A percentile compares a stretch with the other conserved stretches of the same genome.
Evolutionary conservation across 2,888 invertebrate genomes (phyloP).

Genomic region (Actias luna): DNA sequence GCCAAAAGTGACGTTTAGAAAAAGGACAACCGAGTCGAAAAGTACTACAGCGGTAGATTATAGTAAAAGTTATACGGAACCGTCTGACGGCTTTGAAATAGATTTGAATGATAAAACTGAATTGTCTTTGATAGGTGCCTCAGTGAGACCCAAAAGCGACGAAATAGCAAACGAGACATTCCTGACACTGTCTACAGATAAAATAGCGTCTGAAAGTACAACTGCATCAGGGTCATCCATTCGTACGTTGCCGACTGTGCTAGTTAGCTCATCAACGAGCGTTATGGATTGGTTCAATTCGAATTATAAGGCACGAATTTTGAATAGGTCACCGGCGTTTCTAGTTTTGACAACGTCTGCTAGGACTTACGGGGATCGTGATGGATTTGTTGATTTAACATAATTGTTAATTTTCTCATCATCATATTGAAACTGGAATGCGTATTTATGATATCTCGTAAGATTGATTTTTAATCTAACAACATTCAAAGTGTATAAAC

Average conservation of each 20-base stretch:
- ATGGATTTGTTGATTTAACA: slow-evolving; percentile 8
- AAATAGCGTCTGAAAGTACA: background rate
- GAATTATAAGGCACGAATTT: background rate
- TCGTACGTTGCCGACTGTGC: background rate
- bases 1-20: background rate
- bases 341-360: slow-evolving; percentile 2
- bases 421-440: no score
- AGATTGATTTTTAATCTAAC: no score
- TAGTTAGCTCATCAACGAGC: background rate
- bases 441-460: no score
- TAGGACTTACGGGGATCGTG: background rate
- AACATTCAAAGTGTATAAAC: no score
- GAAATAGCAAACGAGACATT: background rate
- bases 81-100: background rate
- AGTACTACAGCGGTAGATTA: background rate
- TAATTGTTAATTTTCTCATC: no score
- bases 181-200: background rate
- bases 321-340: background rate
- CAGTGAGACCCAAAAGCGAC: background rate
- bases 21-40: background rate
- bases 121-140: background rate
- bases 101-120: background rate
- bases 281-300: slow-evolving; percentile 7
- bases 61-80: background rate
- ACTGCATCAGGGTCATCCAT: background rate